Percentiles rank a stretch among this genome's conserved stretches.
These are phyloP conservation scores for Myodes glareolus DNA, from an alignment of 2,113 vertebrate genomes.

Conservation along the genomic window DNA sequence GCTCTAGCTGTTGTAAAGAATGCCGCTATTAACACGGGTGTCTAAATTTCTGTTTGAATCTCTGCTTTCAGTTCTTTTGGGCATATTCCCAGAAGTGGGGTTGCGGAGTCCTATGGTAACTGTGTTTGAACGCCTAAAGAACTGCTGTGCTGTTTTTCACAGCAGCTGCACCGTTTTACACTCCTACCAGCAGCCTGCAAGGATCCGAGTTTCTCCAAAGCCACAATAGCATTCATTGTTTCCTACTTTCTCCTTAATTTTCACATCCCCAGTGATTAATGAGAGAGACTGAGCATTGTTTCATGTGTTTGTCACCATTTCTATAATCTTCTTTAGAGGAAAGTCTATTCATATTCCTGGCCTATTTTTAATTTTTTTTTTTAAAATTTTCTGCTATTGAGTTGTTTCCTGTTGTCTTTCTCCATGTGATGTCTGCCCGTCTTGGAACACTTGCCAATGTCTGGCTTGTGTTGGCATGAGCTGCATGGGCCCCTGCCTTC, in stretches of 20 bases:
- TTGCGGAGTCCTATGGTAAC: not conserved
- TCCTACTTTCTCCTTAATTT: not conserved
- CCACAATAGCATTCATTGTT: not conserved
- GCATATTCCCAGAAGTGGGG: not conserved
- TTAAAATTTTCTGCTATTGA: not conserved
- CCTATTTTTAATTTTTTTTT: not conserved
- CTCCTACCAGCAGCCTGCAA: not conserved
- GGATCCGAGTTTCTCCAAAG: not conserved
- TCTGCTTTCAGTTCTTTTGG: slow-evolving; percentile 1
- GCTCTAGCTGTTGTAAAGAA: slow-evolving; percentile 8
- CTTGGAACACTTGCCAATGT: not conserved
- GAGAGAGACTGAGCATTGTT: not conserved
- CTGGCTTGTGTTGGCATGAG: not conserved
- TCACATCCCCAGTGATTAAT: not conserved
- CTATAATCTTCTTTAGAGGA: slow-evolving; percentile 9
- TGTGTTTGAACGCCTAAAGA: not conserved
- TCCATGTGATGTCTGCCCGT: not conserved
- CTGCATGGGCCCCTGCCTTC: not conserved
- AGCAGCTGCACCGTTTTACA: not conserved
- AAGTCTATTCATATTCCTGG: not conserved
- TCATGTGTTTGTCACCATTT: not conserved
- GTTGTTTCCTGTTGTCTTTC: not conserved
- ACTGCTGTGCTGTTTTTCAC: not conserved
- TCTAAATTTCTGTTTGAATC: not conserved
- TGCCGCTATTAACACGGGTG: not conserved